A percentile compares a stretch with the other conserved stretches of the same genome.
Conservation (phyloP, 2,113 vertebrate species). For the Camelus bactrianus region DNA sequence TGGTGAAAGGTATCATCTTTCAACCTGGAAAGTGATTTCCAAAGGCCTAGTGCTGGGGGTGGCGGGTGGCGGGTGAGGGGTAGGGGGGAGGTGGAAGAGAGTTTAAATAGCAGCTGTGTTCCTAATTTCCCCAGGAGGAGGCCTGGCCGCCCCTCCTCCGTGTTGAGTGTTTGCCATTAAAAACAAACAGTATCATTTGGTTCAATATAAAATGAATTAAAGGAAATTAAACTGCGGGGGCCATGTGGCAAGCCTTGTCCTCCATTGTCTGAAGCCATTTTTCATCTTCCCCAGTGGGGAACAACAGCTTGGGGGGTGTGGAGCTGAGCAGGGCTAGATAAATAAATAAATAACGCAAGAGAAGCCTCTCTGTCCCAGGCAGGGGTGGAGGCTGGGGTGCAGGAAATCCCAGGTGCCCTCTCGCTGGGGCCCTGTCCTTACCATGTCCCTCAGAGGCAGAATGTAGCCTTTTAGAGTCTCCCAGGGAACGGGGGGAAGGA, state of each 20-base stretch:
- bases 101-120: conserved; percentile 84
- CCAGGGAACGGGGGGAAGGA: conserved; percentile 53
- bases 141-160: conserved; percentile 78
- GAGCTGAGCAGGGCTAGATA: conserved; percentile 55
- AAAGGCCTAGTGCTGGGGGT: background rate
- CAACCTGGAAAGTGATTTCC: conserved; percentile 68
- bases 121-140: conserved; percentile 83
- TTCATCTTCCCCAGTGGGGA: conserved; percentile 85
- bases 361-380: background rate
- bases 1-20: conserved; percentile 67
- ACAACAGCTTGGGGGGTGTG: conserved; percentile 89
- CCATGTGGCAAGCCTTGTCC: conserved; percentile 86
- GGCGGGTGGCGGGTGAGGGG: background rate
- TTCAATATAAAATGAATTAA: conserved; percentile 90
- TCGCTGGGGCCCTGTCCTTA: background rate
- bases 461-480: conserved; percentile 61
- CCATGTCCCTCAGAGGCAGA: conserved; percentile 40
- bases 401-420: conserved; percentile 82
- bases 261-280: conserved; percentile 86
- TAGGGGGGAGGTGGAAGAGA: background rate
- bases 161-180: conserved; percentile 86
- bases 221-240: conserved; percentile 89
- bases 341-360: conserved; percentile 81
- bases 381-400: conserved; percentile 63
- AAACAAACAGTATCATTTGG: conserved; percentile 88